Conservation (phyloP, 92 coral and sea anemone species). For the Phenganax marumi region DNA sequence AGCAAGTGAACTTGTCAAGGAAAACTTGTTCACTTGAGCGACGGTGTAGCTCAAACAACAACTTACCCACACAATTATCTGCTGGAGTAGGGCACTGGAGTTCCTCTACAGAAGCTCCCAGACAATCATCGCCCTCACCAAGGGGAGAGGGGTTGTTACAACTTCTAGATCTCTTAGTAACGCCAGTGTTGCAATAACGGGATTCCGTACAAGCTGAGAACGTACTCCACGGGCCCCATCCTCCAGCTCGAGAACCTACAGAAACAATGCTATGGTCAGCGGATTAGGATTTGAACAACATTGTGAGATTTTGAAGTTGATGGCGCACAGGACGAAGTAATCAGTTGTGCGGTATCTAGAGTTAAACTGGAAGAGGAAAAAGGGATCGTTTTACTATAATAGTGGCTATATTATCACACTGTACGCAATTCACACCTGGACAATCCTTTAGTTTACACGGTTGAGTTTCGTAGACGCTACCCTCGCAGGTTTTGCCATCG, state of each 20-base stretch:
- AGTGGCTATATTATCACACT: too few relatives aligned
- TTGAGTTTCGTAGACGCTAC: constrained; percentile 49
- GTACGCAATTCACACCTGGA: constrained; percentile 56
- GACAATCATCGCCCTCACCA: constrained; percentile 86
- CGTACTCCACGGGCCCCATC: constrained; percentile 73
- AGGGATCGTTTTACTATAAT: too few relatives aligned
- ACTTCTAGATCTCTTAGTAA: constrained; percentile 58
- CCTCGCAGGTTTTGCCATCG: constrained; percentile 66
- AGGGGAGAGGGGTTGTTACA: constrained; percentile 81
- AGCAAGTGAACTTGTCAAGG: too few relatives aligned
- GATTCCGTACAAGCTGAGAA: constrained; percentile 78
- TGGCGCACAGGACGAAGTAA: too few relatives aligned
- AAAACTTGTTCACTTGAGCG: too few relatives aligned
- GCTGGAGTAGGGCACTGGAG: constrained; percentile 73
- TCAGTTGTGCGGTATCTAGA: too few relatives aligned
- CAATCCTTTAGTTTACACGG: constrained; percentile 63
- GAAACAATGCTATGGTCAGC: not conserved
- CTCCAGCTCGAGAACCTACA: constrained; percentile 83
- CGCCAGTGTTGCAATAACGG: constrained; percentile 70
- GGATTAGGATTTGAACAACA: too few relatives aligned
- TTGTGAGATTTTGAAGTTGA: too few relatives aligned
- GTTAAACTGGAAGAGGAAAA: too few relatives aligned
- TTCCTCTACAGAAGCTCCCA: constrained; percentile 66
- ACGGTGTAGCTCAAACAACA: not conserved
- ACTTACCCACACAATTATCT: constrained; percentile 77